phyloP scores from a whole-genome alignment of 2,888 invertebrate genomes.

The Strigamia transsilvanica region DNA sequence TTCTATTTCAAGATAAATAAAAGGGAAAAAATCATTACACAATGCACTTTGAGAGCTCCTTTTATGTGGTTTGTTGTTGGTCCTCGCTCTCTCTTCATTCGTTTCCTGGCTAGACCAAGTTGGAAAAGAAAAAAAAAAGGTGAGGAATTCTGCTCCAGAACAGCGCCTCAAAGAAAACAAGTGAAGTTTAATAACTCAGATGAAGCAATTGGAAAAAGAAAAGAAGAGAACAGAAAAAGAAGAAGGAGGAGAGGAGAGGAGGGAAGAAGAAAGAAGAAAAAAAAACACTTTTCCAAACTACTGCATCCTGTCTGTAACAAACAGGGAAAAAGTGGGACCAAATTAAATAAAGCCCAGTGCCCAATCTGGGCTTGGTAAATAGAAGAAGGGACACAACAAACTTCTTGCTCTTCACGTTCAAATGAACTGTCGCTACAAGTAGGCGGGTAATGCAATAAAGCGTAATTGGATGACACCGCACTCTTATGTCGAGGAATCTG shows the following conservation, averaged over 20 bases:
- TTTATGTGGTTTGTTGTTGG: not conserved
- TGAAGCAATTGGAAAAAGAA: not conserved
- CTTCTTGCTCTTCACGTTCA: constrained; percentile 4
- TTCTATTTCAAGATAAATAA: constrained; percentile 1
- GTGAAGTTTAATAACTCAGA: not conserved
- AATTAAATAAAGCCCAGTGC: constrained; percentile 18
- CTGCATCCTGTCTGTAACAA: constrained; percentile 3
- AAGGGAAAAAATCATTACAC: not conserved
- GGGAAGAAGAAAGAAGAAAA: not conserved
- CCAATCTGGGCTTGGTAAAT: constrained; percentile 1
- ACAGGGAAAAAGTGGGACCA: not conserved
- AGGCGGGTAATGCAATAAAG: not conserved
- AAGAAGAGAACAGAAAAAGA: no score
- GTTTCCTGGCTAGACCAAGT: constrained; percentile 19
- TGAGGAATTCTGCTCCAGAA: constrained; percentile 2
- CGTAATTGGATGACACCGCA: constrained; percentile 5
- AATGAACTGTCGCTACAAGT: constrained; percentile 7
- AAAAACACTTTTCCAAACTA: not conserved
- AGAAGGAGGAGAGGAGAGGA: no score
- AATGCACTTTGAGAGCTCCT: not conserved
- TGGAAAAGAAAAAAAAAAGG: not conserved
- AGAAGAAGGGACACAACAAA: constrained; percentile 2
- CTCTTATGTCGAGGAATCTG: not conserved
- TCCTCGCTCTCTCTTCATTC: not conserved
- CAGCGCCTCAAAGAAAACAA: constrained; percentile 30